Base-by-base conservation (phyloP, 2,113 vertebrate genomes). In the Caretta caretta region DNA sequence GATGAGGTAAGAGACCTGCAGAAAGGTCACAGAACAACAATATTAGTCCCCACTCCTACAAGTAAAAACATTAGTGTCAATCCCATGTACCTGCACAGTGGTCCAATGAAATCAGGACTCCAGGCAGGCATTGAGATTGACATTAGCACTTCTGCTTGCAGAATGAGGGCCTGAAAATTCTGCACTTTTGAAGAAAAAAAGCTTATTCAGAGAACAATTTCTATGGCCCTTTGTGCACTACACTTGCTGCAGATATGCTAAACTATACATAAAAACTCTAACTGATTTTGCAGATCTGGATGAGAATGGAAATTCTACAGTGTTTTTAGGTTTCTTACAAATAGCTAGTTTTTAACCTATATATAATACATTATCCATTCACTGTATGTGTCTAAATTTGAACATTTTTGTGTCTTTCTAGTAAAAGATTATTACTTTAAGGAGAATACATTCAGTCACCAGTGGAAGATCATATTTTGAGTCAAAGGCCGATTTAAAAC, bases 221-320 rank as follows among this genome's bases (percentile, higher is more conserved):
- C n/a, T 19, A 11, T 22, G 20, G 19, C 19, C 20, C n/a, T 25
- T 22, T 10, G 38, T 22, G 38, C n/a, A 9, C 38, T 75, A 10
- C 24, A 75, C 69, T 42, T 75, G 69, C 35, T 72, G 35, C 69
- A 75, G 42, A 75, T 38, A 42, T 42, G 69, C 38, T 42, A 38
- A 24, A 75, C 5, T 75, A 38, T 42, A 42, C 9, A 17, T 19
- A 72, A 72, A 72, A 72, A 38, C 31, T 53, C 8, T 25, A 86
- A 46, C 4, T 50, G 7, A 6, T 50, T 0, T 2, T 38, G 16
- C 3, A 9, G 10, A 31, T 56, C 3, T 7, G 6, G 4, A 5
- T 83, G 9, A 2, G 10, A 91, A 62, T 14, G n/a, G 13, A 22
- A 93, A 86, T 31, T 62, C 2, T 35, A 51, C 3, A 13, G 19